phyloP scores from a whole-genome alignment of 2,797 vertebrate genomes.

The Sitta carolinensis region DNA sequence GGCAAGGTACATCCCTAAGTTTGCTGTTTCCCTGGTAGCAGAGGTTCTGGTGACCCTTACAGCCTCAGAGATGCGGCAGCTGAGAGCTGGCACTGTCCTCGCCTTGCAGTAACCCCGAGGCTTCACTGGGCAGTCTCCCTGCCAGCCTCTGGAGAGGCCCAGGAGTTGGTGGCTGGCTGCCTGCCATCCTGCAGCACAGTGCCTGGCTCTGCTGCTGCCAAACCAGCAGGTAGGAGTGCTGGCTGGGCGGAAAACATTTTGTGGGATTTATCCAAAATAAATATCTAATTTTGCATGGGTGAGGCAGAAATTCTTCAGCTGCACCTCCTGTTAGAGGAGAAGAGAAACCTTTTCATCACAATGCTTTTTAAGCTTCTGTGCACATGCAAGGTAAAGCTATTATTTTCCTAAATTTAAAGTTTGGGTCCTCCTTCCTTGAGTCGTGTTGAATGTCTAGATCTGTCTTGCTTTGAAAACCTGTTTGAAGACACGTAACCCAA shows the following conservation, averaged over 20 bases:
- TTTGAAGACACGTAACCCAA: not conserved
- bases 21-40: not conserved
- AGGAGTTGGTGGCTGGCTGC: not conserved
- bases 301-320: conserved; percentile 22
- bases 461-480: not conserved
- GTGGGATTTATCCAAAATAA: conserved; percentile 46
- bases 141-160: not conserved
- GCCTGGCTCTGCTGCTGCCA: not conserved
- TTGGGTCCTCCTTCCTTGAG: not conserved
- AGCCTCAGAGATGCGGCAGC: rapidly evolving
- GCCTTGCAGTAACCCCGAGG: not conserved
- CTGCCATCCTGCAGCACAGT: not conserved
- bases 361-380: not conserved
- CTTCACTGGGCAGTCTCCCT: not conserved
- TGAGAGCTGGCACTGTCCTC: not conserved
- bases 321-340: not conserved
- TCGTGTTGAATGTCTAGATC: not conserved
- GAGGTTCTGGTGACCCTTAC: not conserved
- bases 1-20: not conserved
- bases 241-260: not conserved
- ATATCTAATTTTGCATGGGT: not conserved
- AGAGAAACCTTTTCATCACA: not conserved
- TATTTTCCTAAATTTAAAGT: not conserved
- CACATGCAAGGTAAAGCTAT: not conserved
- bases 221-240: conserved; percentile 24